Base-by-base conservation (phyloP, 2,797 vertebrate species). In the Cyprinella venusta region DNA sequence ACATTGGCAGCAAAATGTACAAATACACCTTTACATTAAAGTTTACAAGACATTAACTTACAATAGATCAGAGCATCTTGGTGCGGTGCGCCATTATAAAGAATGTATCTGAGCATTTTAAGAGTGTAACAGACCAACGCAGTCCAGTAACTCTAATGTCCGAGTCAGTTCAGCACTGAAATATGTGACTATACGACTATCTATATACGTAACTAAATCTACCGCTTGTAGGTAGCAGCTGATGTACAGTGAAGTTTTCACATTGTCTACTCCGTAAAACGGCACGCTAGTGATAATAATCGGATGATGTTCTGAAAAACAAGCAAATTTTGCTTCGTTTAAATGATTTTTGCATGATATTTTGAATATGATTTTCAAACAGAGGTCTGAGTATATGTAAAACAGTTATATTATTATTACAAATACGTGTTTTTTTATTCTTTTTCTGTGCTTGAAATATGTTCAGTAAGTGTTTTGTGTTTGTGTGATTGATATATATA, bases 1-100 rank as follows among this genome's bases (percentile, higher is more conserved):
- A 95, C 94, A 95, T 91, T 93, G 94, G 93, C 93, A 94, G 93
- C 92, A 92, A 92, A 93, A 93, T 93, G 93, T 94, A 94, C 92
- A 94, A 95, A 95, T 88, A 94, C 89, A 91, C 87, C 86, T 93
- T 91, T 91, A 93, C 92, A 93, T 90, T 91, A 91, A 93, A 92
- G 89, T 89, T 91, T 91, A 92, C 89, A 93, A 91, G 89, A 93
- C 90, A 88, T 92, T 85, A 91, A 92, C 70, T 85, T 85, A 85
- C 86, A 88, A 79, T 87, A 87, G 90, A 84, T 89, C 86, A 87
- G 88, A 90, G 90, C 89, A 88, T 91, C 89, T 33, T 67, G 81
- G 85, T 90, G 90, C 81, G 81, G 85, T 90, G 90, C 81, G 86
- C 87, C 83, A 86, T 92, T 90, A 92, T 90, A 87, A 90, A 91